phyloP scores from a whole-genome alignment of 2,797 vertebrate species.

The Anolis apletophallus region DNA sequence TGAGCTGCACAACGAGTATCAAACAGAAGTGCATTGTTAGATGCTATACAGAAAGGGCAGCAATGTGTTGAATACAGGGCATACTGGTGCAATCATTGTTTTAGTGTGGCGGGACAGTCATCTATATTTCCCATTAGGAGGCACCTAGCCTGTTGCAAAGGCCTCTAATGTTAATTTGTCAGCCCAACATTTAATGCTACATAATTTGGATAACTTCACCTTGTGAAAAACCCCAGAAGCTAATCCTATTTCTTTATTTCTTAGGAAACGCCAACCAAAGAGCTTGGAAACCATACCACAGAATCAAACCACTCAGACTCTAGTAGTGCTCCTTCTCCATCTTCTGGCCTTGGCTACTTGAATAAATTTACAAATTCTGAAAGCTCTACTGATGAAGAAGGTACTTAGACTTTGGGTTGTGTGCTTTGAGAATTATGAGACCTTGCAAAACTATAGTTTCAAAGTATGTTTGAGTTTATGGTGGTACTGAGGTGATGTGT shows the following conservation, averaged over 20 bases:
- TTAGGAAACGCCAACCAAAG: slow-evolving; percentile 97
- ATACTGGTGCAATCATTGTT: too few species aligned
- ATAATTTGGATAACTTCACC: too few species aligned
- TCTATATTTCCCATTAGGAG: too few species aligned
- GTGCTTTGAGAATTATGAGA: neutral
- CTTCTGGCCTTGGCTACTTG: slow-evolving; percentile 80
- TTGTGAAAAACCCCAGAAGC: too few species aligned
- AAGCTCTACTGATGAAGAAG: slow-evolving; percentile 99
- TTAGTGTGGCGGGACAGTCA: too few species aligned
- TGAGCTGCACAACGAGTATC: too few species aligned
- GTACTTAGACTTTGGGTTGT: slow-evolving; percentile 71
- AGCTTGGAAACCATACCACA: slow-evolving; percentile 85
- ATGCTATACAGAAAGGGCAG: too few species aligned
- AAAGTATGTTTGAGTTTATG: neutral
- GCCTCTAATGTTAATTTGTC: too few species aligned
- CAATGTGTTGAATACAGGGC: too few species aligned
- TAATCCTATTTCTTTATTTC: slow-evolving; percentile 17
- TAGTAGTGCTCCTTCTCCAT: slow-evolving; percentile 76
- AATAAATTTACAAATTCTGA: slow-evolving; percentile 93
- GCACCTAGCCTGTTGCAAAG: too few species aligned
- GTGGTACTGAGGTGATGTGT: neutral
- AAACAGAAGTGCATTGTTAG: too few species aligned
- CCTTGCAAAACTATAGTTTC: neutral
- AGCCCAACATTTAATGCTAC: too few species aligned
- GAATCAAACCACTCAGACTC: slow-evolving; percentile 82